Evolutionary conservation across 2,797 vertebrate genomes (phyloP).

Genomic region (Molossus molossus): DNA sequence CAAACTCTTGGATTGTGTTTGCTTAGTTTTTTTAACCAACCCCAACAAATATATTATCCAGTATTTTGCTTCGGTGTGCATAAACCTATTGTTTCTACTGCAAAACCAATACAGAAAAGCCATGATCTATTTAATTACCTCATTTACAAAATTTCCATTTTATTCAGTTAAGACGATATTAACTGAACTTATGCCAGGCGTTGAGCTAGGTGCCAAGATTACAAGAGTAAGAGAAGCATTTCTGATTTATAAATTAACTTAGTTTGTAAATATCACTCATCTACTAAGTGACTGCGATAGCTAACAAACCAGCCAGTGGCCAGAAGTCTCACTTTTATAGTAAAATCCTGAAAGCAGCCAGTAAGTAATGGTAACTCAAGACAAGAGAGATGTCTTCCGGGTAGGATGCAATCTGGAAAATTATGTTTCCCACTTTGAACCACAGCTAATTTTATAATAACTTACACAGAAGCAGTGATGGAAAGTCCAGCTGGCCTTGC

Average conservation of each 20-base stretch:
- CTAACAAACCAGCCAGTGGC: not conserved
- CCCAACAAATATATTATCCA: not conserved
- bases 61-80: not conserved
- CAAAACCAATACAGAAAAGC: not conserved
- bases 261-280: not conserved
- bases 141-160: not conserved
- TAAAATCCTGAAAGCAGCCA: slow-evolving; percentile 17
- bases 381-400: not conserved
- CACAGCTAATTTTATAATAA: not conserved
- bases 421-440: not conserved
- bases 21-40: not conserved
- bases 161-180: slow-evolving; percentile 9
- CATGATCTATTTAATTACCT: not conserved
- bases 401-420: not conserved
- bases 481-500: not conserved
- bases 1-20: not conserved
- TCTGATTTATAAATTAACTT: slow-evolving; percentile 16
- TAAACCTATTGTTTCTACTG: not conserved
- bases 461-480: not conserved
- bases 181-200: not conserved
- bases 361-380: slow-evolving; percentile 10
- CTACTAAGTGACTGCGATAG: not conserved
- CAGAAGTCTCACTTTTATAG: not conserved
- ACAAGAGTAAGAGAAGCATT: not conserved
- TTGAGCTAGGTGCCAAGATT: not conserved